Conservation (phyloP, 2,113 vertebrate genomes). For the Poeciliopsis occidentalis region DNA sequence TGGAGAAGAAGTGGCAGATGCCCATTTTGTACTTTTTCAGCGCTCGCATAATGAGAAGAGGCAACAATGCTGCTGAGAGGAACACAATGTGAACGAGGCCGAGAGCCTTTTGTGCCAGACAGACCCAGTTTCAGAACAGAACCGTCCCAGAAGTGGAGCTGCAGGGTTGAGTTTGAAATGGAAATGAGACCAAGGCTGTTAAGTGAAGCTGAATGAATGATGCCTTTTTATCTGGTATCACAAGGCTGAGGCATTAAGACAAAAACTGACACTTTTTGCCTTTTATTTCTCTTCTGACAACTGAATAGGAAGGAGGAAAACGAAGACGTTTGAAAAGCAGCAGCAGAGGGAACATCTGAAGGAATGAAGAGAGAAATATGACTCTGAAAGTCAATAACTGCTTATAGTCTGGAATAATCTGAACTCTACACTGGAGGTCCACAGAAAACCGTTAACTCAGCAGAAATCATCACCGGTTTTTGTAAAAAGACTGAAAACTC, state of each 20-base stretch:
- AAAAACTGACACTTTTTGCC: background rate
- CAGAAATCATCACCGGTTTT: too few species aligned
- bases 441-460: too few species aligned
- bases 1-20: conserved; percentile 2
- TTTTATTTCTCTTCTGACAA: background rate
- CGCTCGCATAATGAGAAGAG: background rate
- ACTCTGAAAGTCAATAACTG: too few species aligned
- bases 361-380: too few species aligned
- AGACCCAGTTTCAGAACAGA: background rate
- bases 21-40: background rate
- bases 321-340: background rate
- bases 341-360: background rate
- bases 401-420: too few species aligned
- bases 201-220: too few species aligned
- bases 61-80: background rate
- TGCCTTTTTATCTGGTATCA: background rate
- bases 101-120: background rate
- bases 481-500: too few species aligned
- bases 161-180: background rate
- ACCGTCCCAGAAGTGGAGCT: background rate
- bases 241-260: background rate
- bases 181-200: background rate
- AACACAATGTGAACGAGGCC: background rate
- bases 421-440: too few species aligned
- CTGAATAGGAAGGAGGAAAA: background rate